Percentiles rank a stretch among this genome's conserved stretches.
phyloP scores from a whole-genome alignment of 2,888 invertebrate genomes.

The Lampropteryx suffumata region DNA sequence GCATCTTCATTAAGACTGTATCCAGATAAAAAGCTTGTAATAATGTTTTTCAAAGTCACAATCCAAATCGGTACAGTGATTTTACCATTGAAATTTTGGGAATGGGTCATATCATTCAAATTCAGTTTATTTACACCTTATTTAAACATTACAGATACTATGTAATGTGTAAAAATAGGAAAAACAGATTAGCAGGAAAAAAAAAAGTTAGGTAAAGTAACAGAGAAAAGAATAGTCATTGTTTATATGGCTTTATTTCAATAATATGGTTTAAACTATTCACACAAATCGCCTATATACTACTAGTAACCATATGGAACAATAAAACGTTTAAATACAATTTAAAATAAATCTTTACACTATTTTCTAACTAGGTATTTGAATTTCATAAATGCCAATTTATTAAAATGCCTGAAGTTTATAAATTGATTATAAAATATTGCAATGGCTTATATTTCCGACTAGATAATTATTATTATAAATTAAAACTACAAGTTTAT shows the following conservation, averaged over 20 bases:
- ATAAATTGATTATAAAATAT: slow-evolving; percentile 62
- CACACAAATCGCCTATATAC: slow-evolving; percentile 55
- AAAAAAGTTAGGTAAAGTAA: too few relatives aligned
- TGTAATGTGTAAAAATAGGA: too few relatives aligned
- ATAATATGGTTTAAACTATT: slow-evolving; percentile 44
- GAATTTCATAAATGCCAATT: slow-evolving; percentile 54
- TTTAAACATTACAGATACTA: too few relatives aligned
- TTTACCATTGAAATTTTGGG: too few relatives aligned
- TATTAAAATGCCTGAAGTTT: slow-evolving; percentile 45
- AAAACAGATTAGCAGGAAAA: too few relatives aligned
- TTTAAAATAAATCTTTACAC: slow-evolving; percentile 28
- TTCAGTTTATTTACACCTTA: too few relatives aligned
- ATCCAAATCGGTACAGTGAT: too few relatives aligned
- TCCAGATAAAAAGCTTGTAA: too few relatives aligned
- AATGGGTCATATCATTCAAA: too few relatives aligned
- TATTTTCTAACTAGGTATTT: slow-evolving; percentile 36
- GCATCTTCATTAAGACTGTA: too few relatives aligned
- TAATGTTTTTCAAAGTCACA: too few relatives aligned
- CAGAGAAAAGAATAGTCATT: neutral
- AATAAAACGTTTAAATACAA: slow-evolving; percentile 45
- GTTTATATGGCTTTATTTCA: slow-evolving; percentile 55
- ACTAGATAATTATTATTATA: slow-evolving; percentile 78
- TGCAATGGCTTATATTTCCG: slow-evolving; percentile 81
- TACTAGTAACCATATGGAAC: slow-evolving; percentile 63
- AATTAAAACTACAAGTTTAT: slow-evolving; percentile 62